phyloP scores from a whole-genome alignment of 2,888 invertebrate genomes.

The Drosophila ezoana region DNA sequence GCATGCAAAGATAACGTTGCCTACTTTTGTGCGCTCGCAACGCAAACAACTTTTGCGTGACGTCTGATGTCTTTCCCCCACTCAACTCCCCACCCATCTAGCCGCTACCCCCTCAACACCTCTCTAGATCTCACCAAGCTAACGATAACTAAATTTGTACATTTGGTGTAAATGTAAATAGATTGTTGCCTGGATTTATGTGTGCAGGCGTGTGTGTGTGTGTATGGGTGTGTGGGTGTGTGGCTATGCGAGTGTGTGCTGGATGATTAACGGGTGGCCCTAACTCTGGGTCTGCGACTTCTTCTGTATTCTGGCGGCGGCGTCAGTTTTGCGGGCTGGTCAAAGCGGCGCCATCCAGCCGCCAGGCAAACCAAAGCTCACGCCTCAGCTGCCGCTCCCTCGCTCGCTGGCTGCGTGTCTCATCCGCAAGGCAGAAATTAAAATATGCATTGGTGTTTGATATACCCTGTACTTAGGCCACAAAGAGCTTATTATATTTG shows the following conservation, averaged over 20 bases:
- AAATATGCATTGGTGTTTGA: slow-evolving; percentile 58
- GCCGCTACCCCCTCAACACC: background rate
- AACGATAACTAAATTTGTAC: slow-evolving; percentile 78
- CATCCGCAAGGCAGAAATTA: slow-evolving; percentile 48
- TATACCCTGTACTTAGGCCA: slow-evolving; percentile 19
- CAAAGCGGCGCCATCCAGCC: slow-evolving; percentile 71
- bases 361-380: slow-evolving; percentile 53
- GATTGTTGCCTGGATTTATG: slow-evolving; percentile 78
- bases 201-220: slow-evolving; percentile 66
- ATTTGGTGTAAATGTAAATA: slow-evolving; percentile 83
- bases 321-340: slow-evolving; percentile 68
- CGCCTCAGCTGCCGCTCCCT: slow-evolving; percentile 20
- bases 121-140: slow-evolving; percentile 29
- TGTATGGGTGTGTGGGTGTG: slow-evolving; percentile 60
- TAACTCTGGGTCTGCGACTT: slow-evolving; percentile 26
- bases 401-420: slow-evolving; percentile 6
- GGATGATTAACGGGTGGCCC: slow-evolving; percentile 71
- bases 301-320: slow-evolving; percentile 52
- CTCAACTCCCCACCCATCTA: background rate
- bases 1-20: slow-evolving; percentile 72
- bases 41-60: slow-evolving; percentile 76
- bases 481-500: background rate
- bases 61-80: slow-evolving; percentile 55
- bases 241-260: slow-evolving; percentile 44
- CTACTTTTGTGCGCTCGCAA: slow-evolving; percentile 75